These are phyloP conservation scores for Ochropleura leucogaster DNA, from an alignment of 2,888 invertebrate genomes.

Conservation along the genomic window DNA sequence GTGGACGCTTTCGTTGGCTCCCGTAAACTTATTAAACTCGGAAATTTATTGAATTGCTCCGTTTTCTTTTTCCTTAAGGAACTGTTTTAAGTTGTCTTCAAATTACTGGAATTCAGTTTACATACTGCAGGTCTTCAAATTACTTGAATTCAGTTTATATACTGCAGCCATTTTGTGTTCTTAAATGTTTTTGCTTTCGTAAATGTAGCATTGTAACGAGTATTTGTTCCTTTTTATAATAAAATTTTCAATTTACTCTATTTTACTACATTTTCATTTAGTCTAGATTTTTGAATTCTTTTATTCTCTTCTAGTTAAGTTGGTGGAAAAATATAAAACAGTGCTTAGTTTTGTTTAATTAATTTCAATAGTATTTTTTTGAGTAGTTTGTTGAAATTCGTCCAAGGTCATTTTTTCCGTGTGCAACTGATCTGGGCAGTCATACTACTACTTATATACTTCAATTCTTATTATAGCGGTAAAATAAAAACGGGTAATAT, in stretches of 20 bases:
- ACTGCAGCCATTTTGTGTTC: neutral
- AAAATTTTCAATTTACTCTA: neutral
- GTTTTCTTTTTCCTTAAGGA: slow-evolving; percentile 12
- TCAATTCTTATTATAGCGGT: neutral
- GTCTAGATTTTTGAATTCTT: neutral
- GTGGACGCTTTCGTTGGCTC: slow-evolving; percentile 82
- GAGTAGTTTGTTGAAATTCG: neutral
- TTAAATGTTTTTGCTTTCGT: slow-evolving; percentile 4
- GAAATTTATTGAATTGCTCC: slow-evolving; percentile 50
- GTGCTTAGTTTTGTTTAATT: neutral
- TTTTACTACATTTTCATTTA: neutral
- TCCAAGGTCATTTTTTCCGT: neutral
- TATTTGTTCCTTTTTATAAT: neutral
- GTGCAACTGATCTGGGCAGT: neutral
- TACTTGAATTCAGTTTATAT: neutral
- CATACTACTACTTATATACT: neutral
- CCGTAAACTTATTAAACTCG: slow-evolving; percentile 69
- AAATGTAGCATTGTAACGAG: neutral
- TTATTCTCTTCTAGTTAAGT: neutral
- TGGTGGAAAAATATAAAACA: neutral
- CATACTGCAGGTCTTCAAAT: neutral
- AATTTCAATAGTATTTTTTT: neutral
- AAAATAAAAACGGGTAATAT: slow-evolving; percentile 1
- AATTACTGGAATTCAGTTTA: neutral
- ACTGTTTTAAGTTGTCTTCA: slow-evolving; percentile 17